These are phyloP conservation scores for Altica lythri DNA, from an alignment of 2,888 invertebrate genomes.

Conservation along the genomic window DNA sequence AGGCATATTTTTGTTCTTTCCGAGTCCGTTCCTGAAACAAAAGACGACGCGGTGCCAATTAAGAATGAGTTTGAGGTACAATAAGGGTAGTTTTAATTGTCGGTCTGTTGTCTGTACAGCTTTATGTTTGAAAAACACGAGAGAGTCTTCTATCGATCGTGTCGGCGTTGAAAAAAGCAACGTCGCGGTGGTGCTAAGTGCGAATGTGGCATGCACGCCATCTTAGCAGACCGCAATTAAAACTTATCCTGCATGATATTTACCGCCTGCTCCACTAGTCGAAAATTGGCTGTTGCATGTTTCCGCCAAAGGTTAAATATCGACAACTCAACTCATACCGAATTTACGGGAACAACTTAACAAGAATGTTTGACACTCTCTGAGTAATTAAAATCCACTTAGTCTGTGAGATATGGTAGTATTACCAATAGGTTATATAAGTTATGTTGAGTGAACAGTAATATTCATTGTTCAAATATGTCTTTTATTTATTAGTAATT, in stretches of 20 bases:
- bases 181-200: constrained; percentile 59
- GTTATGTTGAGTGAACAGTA: too few species aligned
- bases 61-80: constrained; percentile 39
- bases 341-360: too few species aligned
- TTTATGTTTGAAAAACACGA: constrained; percentile 57
- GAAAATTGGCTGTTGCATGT: constrained; percentile 4
- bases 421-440: too few species aligned
- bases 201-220: constrained; percentile 60
- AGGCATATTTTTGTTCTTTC: too few species aligned
- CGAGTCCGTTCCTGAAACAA: constrained; percentile 28
- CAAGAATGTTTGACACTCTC: too few species aligned
- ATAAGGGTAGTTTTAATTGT: constrained; percentile 47
- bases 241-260: constrained; percentile 40
- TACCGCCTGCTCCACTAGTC: constrained; percentile 19
- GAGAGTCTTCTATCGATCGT: constrained; percentile 56
- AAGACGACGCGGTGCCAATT: constrained; percentile 39
- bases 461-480: too few species aligned
- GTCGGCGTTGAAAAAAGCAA: constrained; percentile 52
- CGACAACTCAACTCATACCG: too few species aligned
- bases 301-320: constrained; percentile 13
- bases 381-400: too few species aligned
- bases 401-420: too few species aligned
- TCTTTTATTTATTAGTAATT: too few species aligned
- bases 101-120: constrained; percentile 46
- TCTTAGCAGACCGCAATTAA: constrained; percentile 60